A percentile compares a stretch with the other conserved stretches of the same genome.
Conservation (phyloP, 1,140 invertebrate species). For the Hirudo medicinalis region DNA sequence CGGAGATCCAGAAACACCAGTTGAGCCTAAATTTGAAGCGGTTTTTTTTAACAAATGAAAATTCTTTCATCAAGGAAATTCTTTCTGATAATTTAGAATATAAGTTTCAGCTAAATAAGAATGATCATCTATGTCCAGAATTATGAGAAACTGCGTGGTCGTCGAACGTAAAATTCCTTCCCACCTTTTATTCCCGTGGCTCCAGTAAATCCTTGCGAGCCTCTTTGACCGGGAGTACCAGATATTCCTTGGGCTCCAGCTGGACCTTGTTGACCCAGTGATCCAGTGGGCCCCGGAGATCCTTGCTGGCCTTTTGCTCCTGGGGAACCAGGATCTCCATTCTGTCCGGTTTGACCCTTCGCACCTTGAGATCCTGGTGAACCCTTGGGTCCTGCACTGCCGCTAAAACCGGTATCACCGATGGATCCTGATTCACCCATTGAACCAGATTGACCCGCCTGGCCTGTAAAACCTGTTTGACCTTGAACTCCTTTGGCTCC, state of each 20-base stretch:
- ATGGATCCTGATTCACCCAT: constrained; percentile 12
- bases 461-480: constrained; percentile 20
- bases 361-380: constrained; percentile 8
- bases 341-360: not conserved
- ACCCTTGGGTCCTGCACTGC: constrained; percentile 4
- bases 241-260: constrained; percentile 8
- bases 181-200: not conserved
- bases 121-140: not conserved
- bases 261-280: constrained; percentile 16
- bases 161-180: not conserved
- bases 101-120: no score
- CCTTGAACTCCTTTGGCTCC: constrained; percentile 18
- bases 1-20: constrained; percentile 17
- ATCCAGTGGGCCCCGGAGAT: constrained; percentile 12
- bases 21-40: constrained; percentile 16
- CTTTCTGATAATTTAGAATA: not conserved
- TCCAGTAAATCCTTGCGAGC: constrained; percentile 1
- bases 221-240: constrained; percentile 4
- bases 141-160: not conserved
- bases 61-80: not conserved
- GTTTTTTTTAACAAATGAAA: not conserved
- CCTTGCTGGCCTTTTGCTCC: constrained; percentile 17
- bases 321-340: not conserved
- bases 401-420: constrained; percentile 4
- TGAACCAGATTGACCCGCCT: constrained; percentile 18